These are phyloP conservation scores for Micrasema longulum DNA, from an alignment of 1,140 invertebrate genomes.

Conservation along the genomic window DNA sequence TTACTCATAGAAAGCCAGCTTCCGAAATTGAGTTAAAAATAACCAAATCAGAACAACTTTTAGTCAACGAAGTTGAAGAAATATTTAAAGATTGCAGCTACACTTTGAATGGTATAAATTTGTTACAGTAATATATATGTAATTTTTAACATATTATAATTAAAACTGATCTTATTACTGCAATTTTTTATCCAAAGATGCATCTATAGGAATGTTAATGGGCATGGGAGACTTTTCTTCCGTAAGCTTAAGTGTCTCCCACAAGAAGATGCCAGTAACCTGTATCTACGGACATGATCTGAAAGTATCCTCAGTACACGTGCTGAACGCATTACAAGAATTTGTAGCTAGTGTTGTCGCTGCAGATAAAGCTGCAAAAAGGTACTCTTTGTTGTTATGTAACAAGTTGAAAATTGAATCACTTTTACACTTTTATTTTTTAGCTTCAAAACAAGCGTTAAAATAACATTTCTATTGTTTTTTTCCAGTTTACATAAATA, in stretches of 20 bases:
- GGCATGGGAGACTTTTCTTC: background rate
- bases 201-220: background rate
- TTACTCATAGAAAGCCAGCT: background rate
- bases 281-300: conserved; percentile 62
- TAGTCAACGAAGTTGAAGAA: conserved; percentile 38
- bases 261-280: conserved; percentile 10
- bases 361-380: conserved; percentile 19
- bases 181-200: conserved; percentile 5
- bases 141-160: too few species aligned
- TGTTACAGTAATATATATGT: too few species aligned
- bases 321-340: conserved; percentile 69
- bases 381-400: conserved; percentile 1
- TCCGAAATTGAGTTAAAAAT: conserved; percentile 28
- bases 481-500: too few species aligned
- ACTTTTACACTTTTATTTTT: too few species aligned
- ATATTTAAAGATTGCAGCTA: conserved; percentile 28
- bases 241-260: background rate
- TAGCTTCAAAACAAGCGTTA: too few species aligned
- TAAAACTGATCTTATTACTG: background rate
- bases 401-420: too few species aligned
- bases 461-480: too few species aligned
- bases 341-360: conserved; percentile 60
- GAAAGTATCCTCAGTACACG: conserved; percentile 69
- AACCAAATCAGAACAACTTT: conserved; percentile 39
- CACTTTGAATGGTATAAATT: background rate